These are phyloP conservation scores for Pipistrellus pygmaeus DNA, from an alignment of 2,797 vertebrate species.

Conservation along the genomic window DNA sequence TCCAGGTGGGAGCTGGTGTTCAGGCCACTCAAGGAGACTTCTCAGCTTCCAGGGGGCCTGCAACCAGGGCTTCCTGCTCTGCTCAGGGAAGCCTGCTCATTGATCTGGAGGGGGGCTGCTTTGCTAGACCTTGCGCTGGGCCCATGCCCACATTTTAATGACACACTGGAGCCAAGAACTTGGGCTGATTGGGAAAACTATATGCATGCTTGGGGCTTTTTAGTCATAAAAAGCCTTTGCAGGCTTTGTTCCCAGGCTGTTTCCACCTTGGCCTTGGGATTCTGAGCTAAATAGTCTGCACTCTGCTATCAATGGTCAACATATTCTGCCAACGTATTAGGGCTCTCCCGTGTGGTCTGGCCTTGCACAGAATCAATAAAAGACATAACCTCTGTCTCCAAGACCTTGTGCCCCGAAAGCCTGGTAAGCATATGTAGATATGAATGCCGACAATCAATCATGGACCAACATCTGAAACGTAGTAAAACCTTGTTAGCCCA, in stretches of 20 bases:
- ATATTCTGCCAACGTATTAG: neutral
- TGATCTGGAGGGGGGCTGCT: neutral
- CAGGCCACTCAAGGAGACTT: constrained; percentile 11
- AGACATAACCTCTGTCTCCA: constrained; percentile 19
- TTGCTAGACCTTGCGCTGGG: constrained; percentile 49
- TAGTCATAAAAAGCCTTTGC: constrained; percentile 65
- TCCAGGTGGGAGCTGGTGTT: neutral
- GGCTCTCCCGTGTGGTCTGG: constrained; percentile 56
- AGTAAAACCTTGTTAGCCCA: constrained; percentile 65
- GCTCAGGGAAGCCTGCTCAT: neutral
- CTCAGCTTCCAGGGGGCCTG: neutral
- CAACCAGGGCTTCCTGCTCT: constrained; percentile 17
- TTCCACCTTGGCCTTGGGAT: constrained; percentile 66
- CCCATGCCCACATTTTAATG: constrained; percentile 71
- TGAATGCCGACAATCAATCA: constrained; percentile 60
- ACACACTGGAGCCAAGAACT: constrained; percentile 67
- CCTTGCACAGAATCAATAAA: constrained; percentile 56
- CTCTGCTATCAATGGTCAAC: constrained; percentile 36
- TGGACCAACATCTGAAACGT: constrained; percentile 60
- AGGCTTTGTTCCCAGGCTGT: constrained; percentile 65
- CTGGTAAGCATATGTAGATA: constrained; percentile 66
- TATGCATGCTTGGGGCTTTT: constrained; percentile 58
- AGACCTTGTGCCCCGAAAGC: neutral
- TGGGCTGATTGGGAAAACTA: constrained; percentile 64
- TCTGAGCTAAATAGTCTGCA: constrained; percentile 21